Base-by-base conservation (phyloP, 2,888 invertebrate species). In the Oeneis ivallda region DNA sequence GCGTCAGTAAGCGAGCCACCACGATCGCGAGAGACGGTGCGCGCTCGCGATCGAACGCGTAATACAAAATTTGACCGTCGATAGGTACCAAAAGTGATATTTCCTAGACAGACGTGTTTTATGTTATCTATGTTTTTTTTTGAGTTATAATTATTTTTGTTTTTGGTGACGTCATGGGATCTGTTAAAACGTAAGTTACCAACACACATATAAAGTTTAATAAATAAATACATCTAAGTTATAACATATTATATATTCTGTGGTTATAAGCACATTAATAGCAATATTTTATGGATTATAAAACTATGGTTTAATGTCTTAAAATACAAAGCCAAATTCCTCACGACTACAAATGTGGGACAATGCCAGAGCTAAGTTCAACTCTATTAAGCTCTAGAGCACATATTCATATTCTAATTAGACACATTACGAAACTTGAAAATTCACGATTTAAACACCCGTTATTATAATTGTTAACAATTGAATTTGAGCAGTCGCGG, bases 1-100 rank as follows among this genome's bases (percentile, higher is more conserved):
- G 84, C 79, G 76, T 76, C 78, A 75, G 79, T 76, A 82, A 79
- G 75, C 84, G 84, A 82, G 81, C 79, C 77, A 78, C 80, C 79
- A 79, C 85, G 87, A 80, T 80, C 84, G 87, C 82, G 78, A 80
- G 77, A 81, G 78, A 78, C 84, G 85, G 81, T 80, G 83, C 82
- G 81, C 79, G 82, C 82, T 82, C 84, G 81, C 79, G 70, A 75
- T 71, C 72, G 70, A 71, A 76, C 75, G 71, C 82, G 82, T 72
- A 74, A 72, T 73, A 75, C 73, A 65, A 76, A 70, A 79, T 74
- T 75, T 74, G 74, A 78, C 74, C 75, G 74, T 75, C 72, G 73
- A 68, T 75, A n/a, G n/a, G n/a, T n/a, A 64, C 54, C 73, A 75
- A 76, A 53, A 69, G 56, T 41, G 41, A 47, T 74, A 74, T 74